These are phyloP conservation scores for Kradibia gibbosae DNA, from an alignment of 1,140 invertebrate genomes.

Conservation along the genomic window DNA sequence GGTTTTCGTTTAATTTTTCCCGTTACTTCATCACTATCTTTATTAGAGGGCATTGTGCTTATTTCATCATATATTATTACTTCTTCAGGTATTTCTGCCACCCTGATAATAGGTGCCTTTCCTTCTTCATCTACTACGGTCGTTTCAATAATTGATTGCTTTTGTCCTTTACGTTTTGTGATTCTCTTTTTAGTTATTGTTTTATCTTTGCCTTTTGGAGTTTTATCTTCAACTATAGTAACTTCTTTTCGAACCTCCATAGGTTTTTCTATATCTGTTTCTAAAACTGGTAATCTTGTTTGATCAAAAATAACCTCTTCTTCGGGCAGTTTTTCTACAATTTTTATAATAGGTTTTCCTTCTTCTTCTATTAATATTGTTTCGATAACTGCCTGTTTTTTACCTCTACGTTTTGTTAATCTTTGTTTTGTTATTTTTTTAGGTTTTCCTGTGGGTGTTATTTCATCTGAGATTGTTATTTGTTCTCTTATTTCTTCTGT, in stretches of 20 bases:
- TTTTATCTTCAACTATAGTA: slow-evolving; percentile 20
- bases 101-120: slow-evolving; percentile 49
- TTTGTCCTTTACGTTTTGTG: slow-evolving; percentile 57
- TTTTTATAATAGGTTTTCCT: slow-evolving; percentile 64
- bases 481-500: slow-evolving; percentile 46
- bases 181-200: slow-evolving; percentile 58
- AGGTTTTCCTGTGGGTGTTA: slow-evolving; percentile 4
- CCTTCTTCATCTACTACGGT: slow-evolving; percentile 55
- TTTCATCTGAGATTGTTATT: slow-evolving; percentile 13
- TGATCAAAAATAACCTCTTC: slow-evolving; percentile 44
- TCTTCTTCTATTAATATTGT: slow-evolving; percentile 72
- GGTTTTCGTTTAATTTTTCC: slow-evolving; percentile 22
- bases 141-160: slow-evolving; percentile 62
- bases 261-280: neutral
- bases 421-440: slow-evolving; percentile 52
- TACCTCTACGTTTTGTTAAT: slow-evolving; percentile 61
- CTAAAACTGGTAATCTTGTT: neutral
- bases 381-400: slow-evolving; percentile 69
- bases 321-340: slow-evolving; percentile 51
- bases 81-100: slow-evolving; percentile 56
- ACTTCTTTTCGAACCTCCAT: slow-evolving; percentile 39
- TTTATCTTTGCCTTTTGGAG: slow-evolving; percentile 44
- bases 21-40: slow-evolving; percentile 44
- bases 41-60: slow-evolving; percentile 22
- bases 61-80: slow-evolving; percentile 51